Conservation (phyloP, 2,888 invertebrate species). For the Strigamia transsilvanica region DNA sequence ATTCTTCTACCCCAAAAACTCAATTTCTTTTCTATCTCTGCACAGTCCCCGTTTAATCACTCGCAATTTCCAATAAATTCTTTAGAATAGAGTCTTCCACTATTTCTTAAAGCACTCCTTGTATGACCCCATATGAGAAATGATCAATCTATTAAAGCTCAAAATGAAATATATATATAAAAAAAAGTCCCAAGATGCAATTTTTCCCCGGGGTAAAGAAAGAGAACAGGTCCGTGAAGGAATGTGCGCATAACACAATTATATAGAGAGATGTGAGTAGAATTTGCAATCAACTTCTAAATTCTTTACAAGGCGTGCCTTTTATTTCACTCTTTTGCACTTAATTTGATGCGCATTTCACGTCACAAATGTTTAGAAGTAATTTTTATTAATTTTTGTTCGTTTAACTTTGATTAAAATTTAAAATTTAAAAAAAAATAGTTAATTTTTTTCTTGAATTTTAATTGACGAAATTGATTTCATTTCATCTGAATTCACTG, state of each 20-base stretch:
- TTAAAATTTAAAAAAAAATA: no score
- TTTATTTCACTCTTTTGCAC: background rate
- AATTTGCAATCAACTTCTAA: slow-evolving; percentile 17
- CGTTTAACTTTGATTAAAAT: no score
- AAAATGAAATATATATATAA: background rate
- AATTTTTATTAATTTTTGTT: no score
- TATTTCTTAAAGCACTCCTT: background rate
- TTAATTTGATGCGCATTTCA: background rate
- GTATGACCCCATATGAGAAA: slow-evolving; percentile 22
- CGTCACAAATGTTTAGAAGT: no score
- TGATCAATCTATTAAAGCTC: background rate
- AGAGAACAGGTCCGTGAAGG: slow-evolving; percentile 22
- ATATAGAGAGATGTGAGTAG: slow-evolving; percentile 26
- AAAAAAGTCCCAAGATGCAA: slow-evolving; percentile 17
- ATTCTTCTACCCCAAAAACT: background rate
- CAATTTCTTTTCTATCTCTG: background rate
- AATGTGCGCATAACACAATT: slow-evolving; percentile 31
- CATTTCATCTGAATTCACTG: background rate
- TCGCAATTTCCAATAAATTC: slow-evolving; percentile 27
- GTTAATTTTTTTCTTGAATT: background rate
- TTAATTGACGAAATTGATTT: background rate
- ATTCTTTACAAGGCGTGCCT: slow-evolving; percentile 15
- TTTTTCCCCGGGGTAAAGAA: slow-evolving; percentile 15
- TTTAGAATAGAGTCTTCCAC: background rate
- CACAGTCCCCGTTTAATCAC: slow-evolving; percentile 11